Evolutionary conservation across 2,113 vertebrate genomes (phyloP).

Genomic region (Elaphurus davidianus): DNA sequence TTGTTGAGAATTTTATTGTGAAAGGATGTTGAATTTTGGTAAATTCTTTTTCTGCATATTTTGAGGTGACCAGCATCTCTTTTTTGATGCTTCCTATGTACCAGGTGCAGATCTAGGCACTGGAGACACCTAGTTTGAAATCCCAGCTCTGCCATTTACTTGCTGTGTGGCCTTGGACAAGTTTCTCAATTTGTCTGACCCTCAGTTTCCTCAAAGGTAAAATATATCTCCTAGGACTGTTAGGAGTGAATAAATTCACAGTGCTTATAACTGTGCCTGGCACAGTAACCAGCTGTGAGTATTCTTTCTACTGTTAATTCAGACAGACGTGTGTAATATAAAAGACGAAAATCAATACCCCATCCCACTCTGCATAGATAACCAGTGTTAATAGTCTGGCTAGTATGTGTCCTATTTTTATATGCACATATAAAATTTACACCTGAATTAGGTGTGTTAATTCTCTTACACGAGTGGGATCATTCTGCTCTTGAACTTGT

Average conservation of each 20-base stretch:
- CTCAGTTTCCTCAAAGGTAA: background rate
- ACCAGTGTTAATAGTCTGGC: background rate
- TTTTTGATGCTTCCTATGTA: background rate
- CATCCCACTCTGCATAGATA: background rate
- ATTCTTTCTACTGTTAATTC: background rate
- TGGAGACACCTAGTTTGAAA: background rate
- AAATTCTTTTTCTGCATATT: background rate
- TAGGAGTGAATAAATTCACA: background rate
- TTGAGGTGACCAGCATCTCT: background rate
- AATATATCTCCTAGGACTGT: background rate
- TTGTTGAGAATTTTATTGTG: background rate
- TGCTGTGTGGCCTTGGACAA: background rate
- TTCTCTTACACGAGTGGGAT: background rate
- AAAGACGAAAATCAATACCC: background rate
- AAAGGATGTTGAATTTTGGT: background rate
- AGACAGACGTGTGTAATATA: background rate
- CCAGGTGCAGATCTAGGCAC: background rate
- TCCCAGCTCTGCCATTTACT: background rate
- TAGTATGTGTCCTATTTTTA: background rate
- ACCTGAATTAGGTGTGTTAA: background rate
- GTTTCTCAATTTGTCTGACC: background rate
- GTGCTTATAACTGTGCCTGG: background rate
- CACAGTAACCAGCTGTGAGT: background rate
- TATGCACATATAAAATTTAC: background rate
- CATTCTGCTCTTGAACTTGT: background rate